Percentiles rank a stretch among this genome's conserved stretches.
Evolutionary conservation across 2,797 vertebrate species (phyloP).

Genomic region (Percopsis omiscomaycus): DNA sequence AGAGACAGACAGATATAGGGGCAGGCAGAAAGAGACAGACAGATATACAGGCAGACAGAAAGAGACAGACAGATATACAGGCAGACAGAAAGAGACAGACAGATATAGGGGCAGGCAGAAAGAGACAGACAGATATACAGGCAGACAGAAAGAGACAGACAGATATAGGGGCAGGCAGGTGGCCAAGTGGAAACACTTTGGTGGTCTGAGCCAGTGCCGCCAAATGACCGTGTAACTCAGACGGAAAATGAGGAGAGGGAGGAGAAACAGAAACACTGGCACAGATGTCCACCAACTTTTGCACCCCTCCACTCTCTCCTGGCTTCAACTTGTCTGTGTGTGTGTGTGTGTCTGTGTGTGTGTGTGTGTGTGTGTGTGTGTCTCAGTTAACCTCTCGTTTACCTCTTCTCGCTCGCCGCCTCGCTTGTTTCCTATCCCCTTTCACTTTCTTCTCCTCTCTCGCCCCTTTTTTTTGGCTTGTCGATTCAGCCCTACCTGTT

Average conservation of each 20-base stretch:
- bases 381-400: constrained; percentile 43
- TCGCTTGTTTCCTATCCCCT: constrained; percentile 1
- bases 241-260: constrained; percentile 69
- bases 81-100: constrained; percentile 38
- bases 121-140: constrained; percentile 8
- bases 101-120: constrained; percentile 15
- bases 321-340: constrained; percentile 13
- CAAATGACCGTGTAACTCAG: constrained; percentile 69
- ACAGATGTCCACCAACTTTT: constrained; percentile 33
- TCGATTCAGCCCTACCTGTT: neutral
- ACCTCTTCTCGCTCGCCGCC: constrained; percentile 7
- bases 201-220: constrained; percentile 61
- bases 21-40: constrained; percentile 11
- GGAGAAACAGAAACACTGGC: constrained; percentile 61
- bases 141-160: constrained; percentile 36
- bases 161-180: constrained; percentile 34
- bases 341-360: too few species aligned
- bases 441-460: constrained; percentile 9
- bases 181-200: constrained; percentile 67
- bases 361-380: neutral
- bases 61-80: constrained; percentile 28
- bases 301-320: constrained; percentile 34
- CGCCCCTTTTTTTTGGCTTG: constrained; percentile 1
- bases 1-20: constrained; percentile 11
- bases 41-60: constrained; percentile 39